Conservation (phyloP, 2,113 vertebrate species). For the Triplophysa siluroides region DNA sequence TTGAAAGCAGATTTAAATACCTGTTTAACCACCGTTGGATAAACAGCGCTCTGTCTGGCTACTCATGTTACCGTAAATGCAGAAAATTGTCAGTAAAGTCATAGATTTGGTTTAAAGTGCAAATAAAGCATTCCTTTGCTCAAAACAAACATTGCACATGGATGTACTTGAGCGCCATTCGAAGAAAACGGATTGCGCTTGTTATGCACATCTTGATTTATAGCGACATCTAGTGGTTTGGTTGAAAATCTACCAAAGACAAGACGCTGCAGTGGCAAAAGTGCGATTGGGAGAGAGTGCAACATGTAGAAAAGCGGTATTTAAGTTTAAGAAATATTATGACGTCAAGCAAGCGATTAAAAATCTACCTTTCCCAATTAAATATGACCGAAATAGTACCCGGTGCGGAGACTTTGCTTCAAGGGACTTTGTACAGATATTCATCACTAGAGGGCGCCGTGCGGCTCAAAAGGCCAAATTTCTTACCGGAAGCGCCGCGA, state of each 20-base stretch:
- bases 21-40: conserved; percentile 1
- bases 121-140: neutral
- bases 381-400: no score
- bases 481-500: no score
- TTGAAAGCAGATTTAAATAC: neutral
- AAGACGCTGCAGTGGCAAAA: no score
- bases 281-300: no score
- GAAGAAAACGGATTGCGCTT: neutral
- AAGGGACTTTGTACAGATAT: no score
- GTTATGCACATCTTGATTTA: neutral
- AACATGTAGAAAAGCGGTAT: no score
- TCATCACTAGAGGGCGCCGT: no score
- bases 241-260: neutral
- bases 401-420: no score
- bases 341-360: no score
- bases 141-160: neutral
- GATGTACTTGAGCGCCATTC: neutral
- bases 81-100: neutral
- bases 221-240: conserved; percentile 32
- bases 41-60: neutral
- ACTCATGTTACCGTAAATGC: neutral
- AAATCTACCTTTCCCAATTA: no score
- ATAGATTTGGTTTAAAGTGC: neutral
- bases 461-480: no score
- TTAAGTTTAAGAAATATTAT: no score